Percentiles rank a stretch among this genome's conserved stretches.
phyloP scores from a whole-genome alignment of 2,113 vertebrate genomes.

The Picathartes gymnocephalus region DNA sequence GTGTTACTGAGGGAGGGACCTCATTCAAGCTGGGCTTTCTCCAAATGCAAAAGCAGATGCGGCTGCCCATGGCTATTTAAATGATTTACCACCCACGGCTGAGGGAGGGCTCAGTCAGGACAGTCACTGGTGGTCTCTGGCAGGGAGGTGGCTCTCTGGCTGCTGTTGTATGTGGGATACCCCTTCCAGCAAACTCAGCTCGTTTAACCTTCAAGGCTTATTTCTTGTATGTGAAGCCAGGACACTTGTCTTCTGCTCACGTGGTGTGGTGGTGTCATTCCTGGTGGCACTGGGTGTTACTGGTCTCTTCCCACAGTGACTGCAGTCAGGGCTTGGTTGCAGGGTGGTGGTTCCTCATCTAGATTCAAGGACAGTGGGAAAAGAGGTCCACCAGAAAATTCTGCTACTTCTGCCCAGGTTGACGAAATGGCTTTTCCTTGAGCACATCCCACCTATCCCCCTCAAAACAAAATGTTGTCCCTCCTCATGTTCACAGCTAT shows the following conservation, averaged over 20 bases:
- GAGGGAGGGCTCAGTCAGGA: not conserved
- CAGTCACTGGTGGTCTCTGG: not conserved
- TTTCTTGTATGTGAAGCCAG: not conserved
- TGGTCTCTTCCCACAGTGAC: not conserved
- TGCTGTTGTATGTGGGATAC: not conserved
- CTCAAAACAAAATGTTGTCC: not conserved
- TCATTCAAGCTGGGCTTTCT: not conserved
- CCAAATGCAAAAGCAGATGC: not conserved
- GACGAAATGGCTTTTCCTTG: not conserved
- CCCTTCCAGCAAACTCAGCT: not conserved
- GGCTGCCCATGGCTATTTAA: not conserved
- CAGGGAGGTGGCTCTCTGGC: not conserved
- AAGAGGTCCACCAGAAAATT: not conserved
- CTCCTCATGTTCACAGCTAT: accelerated
- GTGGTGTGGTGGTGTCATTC: too few relatives aligned
- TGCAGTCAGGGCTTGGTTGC: not conserved
- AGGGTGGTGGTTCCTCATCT: not conserved
- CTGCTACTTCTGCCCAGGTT: not conserved
- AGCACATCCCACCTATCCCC: not conserved
- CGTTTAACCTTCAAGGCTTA: accelerated
- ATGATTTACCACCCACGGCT: not conserved
- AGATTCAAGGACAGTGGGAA: not conserved
- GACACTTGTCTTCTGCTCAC: not conserved
- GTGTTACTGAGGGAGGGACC: not conserved
- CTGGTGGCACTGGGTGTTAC: not conserved